phyloP scores from a whole-genome alignment of 1,140 invertebrate species.

The Caenorhabditis briggsae region DNA sequence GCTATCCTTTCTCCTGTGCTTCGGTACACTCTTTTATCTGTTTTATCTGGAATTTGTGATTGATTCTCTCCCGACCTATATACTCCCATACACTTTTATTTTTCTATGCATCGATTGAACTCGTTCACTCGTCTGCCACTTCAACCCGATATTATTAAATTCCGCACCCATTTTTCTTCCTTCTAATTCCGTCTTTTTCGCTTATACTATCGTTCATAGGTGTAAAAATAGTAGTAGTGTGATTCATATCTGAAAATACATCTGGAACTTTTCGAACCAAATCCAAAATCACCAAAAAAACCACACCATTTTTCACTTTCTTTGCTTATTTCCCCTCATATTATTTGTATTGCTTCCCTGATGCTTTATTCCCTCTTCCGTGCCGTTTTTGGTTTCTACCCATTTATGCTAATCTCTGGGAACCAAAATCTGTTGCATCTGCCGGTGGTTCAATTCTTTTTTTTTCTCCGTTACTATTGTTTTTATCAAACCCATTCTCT shows the following conservation, averaged over 20 bases:
- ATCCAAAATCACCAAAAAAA: conserved; percentile 9
- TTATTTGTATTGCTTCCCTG: conserved; percentile 35
- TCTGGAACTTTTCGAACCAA: conserved; percentile 1
- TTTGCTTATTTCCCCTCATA: conserved; percentile 6
- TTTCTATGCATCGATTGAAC: conserved; percentile 32
- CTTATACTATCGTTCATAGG: conserved; percentile 44
- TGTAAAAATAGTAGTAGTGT: conserved; percentile 34
- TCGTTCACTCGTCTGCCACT: conserved; percentile 30
- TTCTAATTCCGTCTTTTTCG: conserved; percentile 44
- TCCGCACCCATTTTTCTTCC: neutral
- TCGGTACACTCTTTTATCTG: conserved; percentile 36
- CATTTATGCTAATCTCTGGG: neutral
- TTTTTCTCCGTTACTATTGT: conserved; percentile 8
- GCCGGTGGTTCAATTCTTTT: conserved; percentile 25
- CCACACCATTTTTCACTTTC: conserved; percentile 51
- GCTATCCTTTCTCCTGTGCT: conserved; percentile 20
- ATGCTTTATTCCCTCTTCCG: conserved; percentile 22
- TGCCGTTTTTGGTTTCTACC: neutral
- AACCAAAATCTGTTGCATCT: conserved; percentile 37
- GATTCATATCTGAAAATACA: conserved; percentile 35
- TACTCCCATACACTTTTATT: neutral
- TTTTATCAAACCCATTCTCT: conserved; percentile 6
- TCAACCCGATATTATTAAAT: neutral
- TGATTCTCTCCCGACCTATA: neutral
- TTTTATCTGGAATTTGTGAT: conserved; percentile 47